Evolutionary conservation across 2,797 vertebrate genomes (phyloP), one percentile per base, ranked within the genome.

Genomic region (Chiloscyllium punctatum): DNA sequence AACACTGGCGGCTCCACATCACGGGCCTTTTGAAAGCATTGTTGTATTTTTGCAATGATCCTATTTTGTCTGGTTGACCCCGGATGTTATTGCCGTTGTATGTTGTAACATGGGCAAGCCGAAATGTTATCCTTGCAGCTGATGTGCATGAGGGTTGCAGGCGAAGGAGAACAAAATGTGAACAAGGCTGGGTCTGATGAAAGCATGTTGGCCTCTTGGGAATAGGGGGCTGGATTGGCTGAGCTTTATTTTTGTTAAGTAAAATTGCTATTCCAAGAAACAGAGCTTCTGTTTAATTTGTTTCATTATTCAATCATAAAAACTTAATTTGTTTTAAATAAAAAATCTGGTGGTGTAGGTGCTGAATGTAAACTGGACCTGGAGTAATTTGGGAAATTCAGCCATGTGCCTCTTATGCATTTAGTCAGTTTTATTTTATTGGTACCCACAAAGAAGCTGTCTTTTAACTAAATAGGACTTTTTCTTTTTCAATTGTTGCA

Each of bases 21-120:
- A 9, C 11, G 7, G 57, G 8, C 57, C 57, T 62, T 48, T 72
- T 33, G 94, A 30, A 30, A 94, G 74, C 27, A 23, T 92, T 71
- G 66, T 48, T 42, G 25, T 48, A 48, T 72, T 48, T 72, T 74
- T 94, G 53, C 37, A 74, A 66, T 71, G 94, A 33, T 94, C 92
- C 92, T 9, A 72, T 94, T 94, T 94, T 42, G 25, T 27, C 68
- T 94, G 92, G 72, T 71, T 71, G 66, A 62, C 88, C 57, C 88
- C 66, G 37, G 68, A 51, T 6, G 37, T 72, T 23, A 72, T n/a
- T 69, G 37, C 62, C 48, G 11, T 48, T 1, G 25, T 18, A 9
- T 48, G 92, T 71, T 94, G 68, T 23, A 71, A 9, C 27, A 69
- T 27, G 9, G 9, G 23, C 30, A 21, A 9, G 30, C 16, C 53